These are phyloP conservation scores for Tipula lateralis DNA, from an alignment of 2,888 invertebrate genomes.

Conservation along the genomic window DNA sequence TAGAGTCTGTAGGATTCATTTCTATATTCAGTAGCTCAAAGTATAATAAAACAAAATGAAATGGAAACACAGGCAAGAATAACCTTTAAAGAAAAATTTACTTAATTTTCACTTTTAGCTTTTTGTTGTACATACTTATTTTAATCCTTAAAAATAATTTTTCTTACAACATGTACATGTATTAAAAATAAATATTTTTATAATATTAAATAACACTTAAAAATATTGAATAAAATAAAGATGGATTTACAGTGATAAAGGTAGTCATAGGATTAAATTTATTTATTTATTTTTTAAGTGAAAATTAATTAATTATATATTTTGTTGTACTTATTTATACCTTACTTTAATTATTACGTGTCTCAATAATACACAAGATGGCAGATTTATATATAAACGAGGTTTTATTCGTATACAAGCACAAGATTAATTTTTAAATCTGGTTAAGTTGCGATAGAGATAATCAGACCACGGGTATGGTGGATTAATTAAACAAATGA, in stretches of 20 bases:
- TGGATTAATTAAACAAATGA: background rate
- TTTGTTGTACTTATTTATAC: background rate
- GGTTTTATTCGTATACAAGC: background rate
- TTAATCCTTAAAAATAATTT: conserved; percentile 5
- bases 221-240: background rate
- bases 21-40: background rate
- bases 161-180: background rate
- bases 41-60: background rate
- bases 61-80: background rate
- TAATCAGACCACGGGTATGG: background rate
- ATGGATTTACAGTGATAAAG: conserved; percentile 12
- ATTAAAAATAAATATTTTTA: background rate
- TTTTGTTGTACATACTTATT: background rate
- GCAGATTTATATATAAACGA: background rate
- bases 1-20: background rate
- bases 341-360: background rate
- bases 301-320: background rate
- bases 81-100: background rate
- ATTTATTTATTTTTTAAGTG: background rate
- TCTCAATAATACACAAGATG: background rate
- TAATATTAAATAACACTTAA: conserved; percentile 24
- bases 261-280: background rate
- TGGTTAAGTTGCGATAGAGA: background rate
- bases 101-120: background rate
- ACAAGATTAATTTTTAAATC: background rate